These are phyloP conservation scores for Drosophila lacicola DNA, from an alignment of 2,888 invertebrate species.

Conservation along the genomic window DNA sequence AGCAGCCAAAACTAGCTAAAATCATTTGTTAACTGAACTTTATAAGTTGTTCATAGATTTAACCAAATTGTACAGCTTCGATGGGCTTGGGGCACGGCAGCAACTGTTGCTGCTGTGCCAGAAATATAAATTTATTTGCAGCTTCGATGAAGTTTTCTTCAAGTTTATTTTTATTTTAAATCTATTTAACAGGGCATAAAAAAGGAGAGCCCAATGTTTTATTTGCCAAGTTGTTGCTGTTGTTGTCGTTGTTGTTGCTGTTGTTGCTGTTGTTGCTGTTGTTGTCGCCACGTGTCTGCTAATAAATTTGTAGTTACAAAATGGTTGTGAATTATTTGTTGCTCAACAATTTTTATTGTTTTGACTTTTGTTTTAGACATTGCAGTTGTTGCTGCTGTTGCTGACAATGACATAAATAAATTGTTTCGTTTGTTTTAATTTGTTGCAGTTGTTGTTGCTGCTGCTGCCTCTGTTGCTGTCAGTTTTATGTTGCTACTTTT, in stretches of 20 bases:
- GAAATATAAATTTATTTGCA: too few species aligned
- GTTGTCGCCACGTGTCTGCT: constrained; percentile 21
- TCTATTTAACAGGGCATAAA: too few species aligned
- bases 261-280: constrained; percentile 26
- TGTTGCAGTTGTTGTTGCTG: constrained; percentile 38
- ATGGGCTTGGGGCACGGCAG: too few species aligned
- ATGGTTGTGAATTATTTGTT: constrained; percentile 71
- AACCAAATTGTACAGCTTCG: too few species aligned
- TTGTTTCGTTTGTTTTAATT: constrained; percentile 58
- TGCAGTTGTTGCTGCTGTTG: constrained; percentile 39
- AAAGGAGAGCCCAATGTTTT: too few species aligned
- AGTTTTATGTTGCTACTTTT: constrained; percentile 61
- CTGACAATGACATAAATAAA: constrained; percentile 62
- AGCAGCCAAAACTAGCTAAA: too few species aligned
- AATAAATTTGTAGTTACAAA: constrained; percentile 65
- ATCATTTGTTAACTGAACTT: too few species aligned
- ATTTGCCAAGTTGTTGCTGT: constrained; percentile 20
- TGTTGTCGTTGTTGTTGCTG: not conserved
- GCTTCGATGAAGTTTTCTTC: too few species aligned
- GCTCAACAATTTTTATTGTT: constrained; percentile 52
- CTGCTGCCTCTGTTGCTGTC: constrained; percentile 52
- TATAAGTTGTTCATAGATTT: too few species aligned
- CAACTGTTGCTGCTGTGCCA: too few species aligned
- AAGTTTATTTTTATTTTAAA: too few species aligned
- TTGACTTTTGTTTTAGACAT: constrained; percentile 47